Evolutionary conservation across 2,888 invertebrate species (phyloP).

Genomic region (Pseudococcus viburni): DNA sequence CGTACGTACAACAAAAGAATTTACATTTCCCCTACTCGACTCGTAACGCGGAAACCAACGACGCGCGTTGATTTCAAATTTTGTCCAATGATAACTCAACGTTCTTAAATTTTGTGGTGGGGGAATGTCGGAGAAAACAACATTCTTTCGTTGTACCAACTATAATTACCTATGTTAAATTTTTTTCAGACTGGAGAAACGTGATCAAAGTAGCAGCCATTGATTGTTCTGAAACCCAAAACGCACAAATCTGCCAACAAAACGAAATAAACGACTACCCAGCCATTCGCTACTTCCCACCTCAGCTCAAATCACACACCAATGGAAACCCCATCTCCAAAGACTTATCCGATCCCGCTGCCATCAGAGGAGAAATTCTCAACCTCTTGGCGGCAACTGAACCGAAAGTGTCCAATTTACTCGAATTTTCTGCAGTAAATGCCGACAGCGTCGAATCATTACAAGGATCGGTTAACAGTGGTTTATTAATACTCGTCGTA

Average conservation of each 20-base stretch:
- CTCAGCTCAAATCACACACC: conserved; percentile 76
- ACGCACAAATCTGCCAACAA: conserved; percentile 88
- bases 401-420: neutral
- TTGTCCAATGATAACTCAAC: no score
- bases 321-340: conserved; percentile 74
- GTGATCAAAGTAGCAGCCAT: conserved; percentile 83
- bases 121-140: no score
- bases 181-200: conserved; percentile 79
- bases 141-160: no score
- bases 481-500: conserved; percentile 25
- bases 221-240: conserved; percentile 88
- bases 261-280: conserved; percentile 93
- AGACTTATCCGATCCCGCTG: conserved; percentile 74
- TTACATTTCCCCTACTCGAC: no score
- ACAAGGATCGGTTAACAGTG: neutral
- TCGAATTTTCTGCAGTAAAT: neutral
- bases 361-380: conserved; percentile 71
- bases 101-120: no score
- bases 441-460: neutral
- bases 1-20: no score
- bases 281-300: conserved; percentile 84
- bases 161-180: conserved; percentile 48
- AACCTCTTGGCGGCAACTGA: conserved; percentile 60
- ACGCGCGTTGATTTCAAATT: no score
- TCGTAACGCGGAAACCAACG: no score